Evolutionary conservation across 2,888 invertebrate genomes (phyloP).

Genomic region (Abrostola tripartita): DNA sequence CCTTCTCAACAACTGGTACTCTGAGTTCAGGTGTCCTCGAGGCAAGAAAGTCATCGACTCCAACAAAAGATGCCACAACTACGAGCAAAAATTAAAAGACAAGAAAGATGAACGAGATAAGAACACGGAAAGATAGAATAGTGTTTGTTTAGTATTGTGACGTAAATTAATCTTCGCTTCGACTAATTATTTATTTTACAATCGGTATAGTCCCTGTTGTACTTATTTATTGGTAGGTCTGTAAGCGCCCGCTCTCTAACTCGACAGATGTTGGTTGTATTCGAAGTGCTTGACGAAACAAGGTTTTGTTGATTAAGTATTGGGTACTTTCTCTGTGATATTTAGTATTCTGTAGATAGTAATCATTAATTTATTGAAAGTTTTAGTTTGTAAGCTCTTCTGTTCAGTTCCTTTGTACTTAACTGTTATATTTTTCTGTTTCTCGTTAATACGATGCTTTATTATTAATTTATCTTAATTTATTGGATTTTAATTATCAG

Average conservation of each 20-base stretch:
- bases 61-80: conserved; percentile 67
- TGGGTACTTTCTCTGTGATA: conserved; percentile 89
- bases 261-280: conserved; percentile 68
- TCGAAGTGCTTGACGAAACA: conserved; percentile 82
- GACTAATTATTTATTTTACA: conserved; percentile 61
- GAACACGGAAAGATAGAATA: conserved; percentile 56
- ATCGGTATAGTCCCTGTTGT: conserved; percentile 65
- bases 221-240: conserved; percentile 69
- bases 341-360: conserved; percentile 86
- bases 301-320: conserved; percentile 84
- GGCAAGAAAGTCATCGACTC: conserved; percentile 67
- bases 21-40: conserved; percentile 81
- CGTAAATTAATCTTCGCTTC: conserved; percentile 50
- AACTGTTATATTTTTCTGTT: conserved; percentile 61
- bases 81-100: conserved; percentile 70
- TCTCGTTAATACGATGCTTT: conserved; percentile 58
- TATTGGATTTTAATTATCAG: conserved; percentile 62
- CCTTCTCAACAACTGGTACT: conserved; percentile 89
- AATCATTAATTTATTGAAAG: conserved; percentile 85
- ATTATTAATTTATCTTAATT: conserved; percentile 60
- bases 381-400: conserved; percentile 76
- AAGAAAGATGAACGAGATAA: conserved; percentile 64
- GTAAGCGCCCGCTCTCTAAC: conserved; percentile 67
- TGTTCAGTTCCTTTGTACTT: conserved; percentile 78
- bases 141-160: conserved; percentile 55